phyloP scores from a whole-genome alignment of 2,113 vertebrate genomes.

The Neogale vison region DNA sequence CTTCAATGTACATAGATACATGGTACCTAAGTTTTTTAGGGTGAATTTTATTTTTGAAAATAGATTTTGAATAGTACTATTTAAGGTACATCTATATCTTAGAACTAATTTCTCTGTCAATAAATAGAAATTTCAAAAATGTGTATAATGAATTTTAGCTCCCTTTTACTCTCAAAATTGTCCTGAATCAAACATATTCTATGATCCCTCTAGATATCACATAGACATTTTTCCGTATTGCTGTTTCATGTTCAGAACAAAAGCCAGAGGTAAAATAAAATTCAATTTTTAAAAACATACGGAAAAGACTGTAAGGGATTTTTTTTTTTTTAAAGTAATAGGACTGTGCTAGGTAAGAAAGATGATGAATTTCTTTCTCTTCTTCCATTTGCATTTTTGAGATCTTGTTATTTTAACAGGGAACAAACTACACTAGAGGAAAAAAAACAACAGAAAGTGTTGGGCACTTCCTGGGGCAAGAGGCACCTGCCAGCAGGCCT shows the following conservation, averaged over 20 bases:
- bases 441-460: neutral
- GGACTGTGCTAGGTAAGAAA: neutral
- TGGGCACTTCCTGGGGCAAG: neutral
- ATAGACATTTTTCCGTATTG: neutral
- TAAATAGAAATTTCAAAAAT: neutral
- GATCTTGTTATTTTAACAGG: neutral
- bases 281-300: neutral
- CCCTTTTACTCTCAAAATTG: neutral
- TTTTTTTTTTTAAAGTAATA: neutral
- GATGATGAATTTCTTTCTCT: neutral
- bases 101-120: neutral
- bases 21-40: neutral
- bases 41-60: slow-evolving; percentile 19
- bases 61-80: neutral
- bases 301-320: neutral
- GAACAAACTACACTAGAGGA: neutral
- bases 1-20: neutral
- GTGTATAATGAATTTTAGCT: neutral
- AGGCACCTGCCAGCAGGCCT: neutral
- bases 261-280: neutral
- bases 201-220: neutral
- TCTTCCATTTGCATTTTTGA: neutral
- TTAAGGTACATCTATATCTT: neutral
- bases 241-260: neutral
- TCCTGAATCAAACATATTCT: neutral